A percentile compares a stretch with the other conserved stretches of the same genome.
These are phyloP conservation scores for Astyanax mexicanus DNA, from an alignment of 2,797 vertebrate genomes.

Conservation along the genomic window DNA sequence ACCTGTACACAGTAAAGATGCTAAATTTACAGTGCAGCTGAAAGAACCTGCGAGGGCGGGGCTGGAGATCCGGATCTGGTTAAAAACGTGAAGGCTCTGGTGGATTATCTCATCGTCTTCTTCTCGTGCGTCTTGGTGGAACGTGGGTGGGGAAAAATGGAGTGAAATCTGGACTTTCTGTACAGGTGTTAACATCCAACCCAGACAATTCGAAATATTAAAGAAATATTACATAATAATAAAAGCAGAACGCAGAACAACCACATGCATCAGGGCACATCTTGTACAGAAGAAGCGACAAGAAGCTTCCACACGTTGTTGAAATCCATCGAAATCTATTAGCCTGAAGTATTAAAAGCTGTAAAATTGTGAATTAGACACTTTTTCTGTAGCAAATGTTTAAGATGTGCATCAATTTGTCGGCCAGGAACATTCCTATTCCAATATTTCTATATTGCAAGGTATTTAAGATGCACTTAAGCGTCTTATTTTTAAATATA, in stretches of 20 bases:
- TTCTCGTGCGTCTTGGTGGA: too few relatives aligned
- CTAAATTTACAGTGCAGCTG: conserved; percentile 36
- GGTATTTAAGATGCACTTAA: too few relatives aligned
- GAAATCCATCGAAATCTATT: not conserved
- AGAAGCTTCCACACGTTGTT: not conserved
- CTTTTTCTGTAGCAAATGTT: not conserved
- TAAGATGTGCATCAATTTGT: not conserved
- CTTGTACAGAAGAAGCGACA: not conserved
- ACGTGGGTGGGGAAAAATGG: too few relatives aligned
- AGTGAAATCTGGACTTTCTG: not conserved
- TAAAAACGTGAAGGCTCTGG: conserved; percentile 13
- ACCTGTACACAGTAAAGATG: conserved; percentile 49
- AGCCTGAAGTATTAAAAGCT: too few relatives aligned
- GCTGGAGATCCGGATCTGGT: not conserved
- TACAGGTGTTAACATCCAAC: not conserved
- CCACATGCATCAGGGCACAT: conserved; percentile 2
- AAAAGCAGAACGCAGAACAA: too few relatives aligned
- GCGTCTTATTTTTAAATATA: too few relatives aligned
- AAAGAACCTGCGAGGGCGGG: not conserved
- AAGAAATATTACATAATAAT: not conserved
- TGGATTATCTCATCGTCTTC: too few relatives aligned
- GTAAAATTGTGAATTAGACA: not conserved
- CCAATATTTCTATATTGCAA: too few relatives aligned
- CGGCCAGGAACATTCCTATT: too few relatives aligned
- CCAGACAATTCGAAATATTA: not conserved